These are phyloP conservation scores for Phrynosoma blainvillii DNA, from an alignment of 2,113 vertebrate genomes.

Conservation along the genomic window DNA sequence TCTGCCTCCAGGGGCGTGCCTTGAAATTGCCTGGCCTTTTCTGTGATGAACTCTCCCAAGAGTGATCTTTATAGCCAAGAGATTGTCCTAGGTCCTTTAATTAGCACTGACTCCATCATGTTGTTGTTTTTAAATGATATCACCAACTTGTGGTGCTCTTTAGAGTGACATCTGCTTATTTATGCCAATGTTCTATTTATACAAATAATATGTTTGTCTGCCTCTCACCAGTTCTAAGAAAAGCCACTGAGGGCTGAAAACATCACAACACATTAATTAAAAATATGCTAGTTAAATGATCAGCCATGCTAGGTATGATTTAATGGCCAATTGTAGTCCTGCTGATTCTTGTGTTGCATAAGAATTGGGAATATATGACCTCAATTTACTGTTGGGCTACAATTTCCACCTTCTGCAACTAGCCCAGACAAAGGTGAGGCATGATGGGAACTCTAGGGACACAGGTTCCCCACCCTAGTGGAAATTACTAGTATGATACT, in stretches of 20 bases:
- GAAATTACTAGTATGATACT: neutral
- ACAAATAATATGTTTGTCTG: neutral
- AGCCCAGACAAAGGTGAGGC: neutral
- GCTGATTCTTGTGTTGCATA: neutral
- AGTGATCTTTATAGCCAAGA: slow-evolving; percentile 12
- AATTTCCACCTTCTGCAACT: neutral
- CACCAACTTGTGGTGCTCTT: slow-evolving; percentile 51
- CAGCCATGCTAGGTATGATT: neutral
- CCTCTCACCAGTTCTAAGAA: slow-evolving; percentile 18
- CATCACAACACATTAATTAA: neutral
- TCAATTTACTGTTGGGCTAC: neutral
- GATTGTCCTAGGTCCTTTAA: slow-evolving; percentile 8
- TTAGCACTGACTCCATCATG: slow-evolving; percentile 14
- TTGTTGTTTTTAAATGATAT: slow-evolving; percentile 9
- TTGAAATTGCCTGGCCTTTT: slow-evolving; percentile 5
- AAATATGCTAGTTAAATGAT: neutral
- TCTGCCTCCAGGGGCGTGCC: neutral
- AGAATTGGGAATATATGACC: neutral
- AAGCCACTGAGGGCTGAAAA: slow-evolving; percentile 6
- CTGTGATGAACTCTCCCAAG: neutral
- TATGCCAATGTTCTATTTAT: slow-evolving; percentile 39
- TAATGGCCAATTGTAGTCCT: neutral
- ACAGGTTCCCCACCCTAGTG: too few relatives aligned
- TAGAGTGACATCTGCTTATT: slow-evolving; percentile 30
- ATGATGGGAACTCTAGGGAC: neutral